A percentile compares a stretch with the other conserved stretches of the same genome.
These are phyloP conservation scores for Caenorhabditis inopinata DNA, from an alignment of 1,140 invertebrate genomes.

Conservation along the genomic window DNA sequence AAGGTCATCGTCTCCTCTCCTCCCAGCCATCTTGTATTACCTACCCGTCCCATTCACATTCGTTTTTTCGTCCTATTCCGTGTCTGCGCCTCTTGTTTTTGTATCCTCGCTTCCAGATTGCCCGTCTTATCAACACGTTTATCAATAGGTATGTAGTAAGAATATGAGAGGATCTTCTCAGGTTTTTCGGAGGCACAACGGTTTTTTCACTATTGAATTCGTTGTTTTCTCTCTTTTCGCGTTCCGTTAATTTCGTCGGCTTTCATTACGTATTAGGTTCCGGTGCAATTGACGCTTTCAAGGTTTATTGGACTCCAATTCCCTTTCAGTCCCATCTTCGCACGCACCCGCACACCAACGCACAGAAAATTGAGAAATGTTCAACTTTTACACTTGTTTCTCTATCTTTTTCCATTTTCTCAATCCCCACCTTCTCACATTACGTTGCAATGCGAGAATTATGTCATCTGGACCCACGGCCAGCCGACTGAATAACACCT, in stretches of 20 bases:
- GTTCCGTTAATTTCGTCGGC: no score
- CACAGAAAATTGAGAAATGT: slow-evolving; percentile 22
- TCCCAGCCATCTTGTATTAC: slow-evolving; percentile 42
- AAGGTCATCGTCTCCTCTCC: slow-evolving; percentile 55
- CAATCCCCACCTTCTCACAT: no score
- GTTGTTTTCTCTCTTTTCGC: background rate
- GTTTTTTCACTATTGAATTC: background rate
- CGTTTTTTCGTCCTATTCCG: slow-evolving; percentile 1
- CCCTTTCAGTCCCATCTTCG: background rate
- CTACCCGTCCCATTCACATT: slow-evolving; percentile 24
- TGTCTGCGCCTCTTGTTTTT: background rate
- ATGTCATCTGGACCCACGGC: background rate
- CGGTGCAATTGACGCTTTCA: slow-evolving; percentile 16
- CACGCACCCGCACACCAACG: background rate
- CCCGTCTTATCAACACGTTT: slow-evolving; percentile 26
- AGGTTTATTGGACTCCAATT: slow-evolving; percentile 17
- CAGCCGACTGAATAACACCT: background rate
- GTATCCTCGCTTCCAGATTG: background rate
- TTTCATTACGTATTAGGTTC: slow-evolving; percentile 10
- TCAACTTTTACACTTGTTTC: slow-evolving; percentile 21
- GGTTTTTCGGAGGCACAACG: no score
- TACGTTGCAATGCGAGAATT: slow-evolving; percentile 15
- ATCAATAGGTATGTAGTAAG: slow-evolving; percentile 13
- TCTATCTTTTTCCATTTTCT: background rate
- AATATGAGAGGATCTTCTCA: no score